Evolutionary conservation across 2,888 invertebrate species (phyloP).

Genomic region (Lasioglossum pauxillum): DNA sequence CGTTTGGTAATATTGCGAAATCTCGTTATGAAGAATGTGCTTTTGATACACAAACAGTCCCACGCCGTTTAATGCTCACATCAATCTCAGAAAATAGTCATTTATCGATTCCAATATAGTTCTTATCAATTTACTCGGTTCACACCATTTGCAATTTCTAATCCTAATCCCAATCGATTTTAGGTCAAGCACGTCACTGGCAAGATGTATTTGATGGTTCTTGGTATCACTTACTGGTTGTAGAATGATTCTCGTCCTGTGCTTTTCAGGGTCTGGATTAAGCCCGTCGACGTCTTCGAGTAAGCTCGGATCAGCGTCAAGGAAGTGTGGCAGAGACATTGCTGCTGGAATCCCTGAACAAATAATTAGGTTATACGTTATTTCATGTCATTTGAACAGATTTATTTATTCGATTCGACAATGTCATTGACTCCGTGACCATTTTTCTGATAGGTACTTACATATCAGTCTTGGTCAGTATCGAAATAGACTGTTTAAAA

Average conservation of each 20-base stretch:
- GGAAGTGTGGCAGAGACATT: constrained; percentile 84
- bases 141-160: neutral
- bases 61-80: neutral
- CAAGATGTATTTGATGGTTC: neutral
- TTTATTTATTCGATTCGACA: neutral
- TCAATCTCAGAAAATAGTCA: constrained; percentile 4
- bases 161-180: neutral
- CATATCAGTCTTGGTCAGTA: neutral
- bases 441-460: neutral
- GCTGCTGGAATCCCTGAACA: constrained; percentile 83
- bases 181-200: neutral
- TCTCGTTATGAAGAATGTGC: constrained; percentile 25
- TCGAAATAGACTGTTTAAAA: neutral
- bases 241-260: constrained; percentile 76
- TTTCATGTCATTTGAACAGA: neutral
- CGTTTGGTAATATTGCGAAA: neutral
- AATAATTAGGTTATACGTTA: neutral
- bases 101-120: neutral
- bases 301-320: constrained; percentile 82
- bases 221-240: constrained; percentile 79
- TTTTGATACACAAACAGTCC: constrained; percentile 2
- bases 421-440: neutral
- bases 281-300: constrained; percentile 81
- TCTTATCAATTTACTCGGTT: neutral
- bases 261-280: constrained; percentile 80